phyloP scores from a whole-genome alignment of 2,797 vertebrate species.

The Thripadectes ignobilis region DNA sequence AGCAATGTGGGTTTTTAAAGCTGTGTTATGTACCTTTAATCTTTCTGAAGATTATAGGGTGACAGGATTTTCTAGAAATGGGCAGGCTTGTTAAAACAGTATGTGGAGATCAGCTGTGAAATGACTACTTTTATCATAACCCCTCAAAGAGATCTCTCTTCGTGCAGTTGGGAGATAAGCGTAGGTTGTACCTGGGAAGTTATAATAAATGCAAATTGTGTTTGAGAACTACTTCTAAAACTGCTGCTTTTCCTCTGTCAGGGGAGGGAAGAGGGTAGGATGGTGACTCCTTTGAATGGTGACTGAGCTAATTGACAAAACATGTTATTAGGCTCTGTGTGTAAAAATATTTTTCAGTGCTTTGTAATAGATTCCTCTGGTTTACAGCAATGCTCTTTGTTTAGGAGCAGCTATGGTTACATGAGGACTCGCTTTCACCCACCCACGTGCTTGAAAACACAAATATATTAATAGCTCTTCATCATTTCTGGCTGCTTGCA shows the following conservation, averaged over 20 bases:
- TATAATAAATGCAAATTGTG: conserved; percentile 70
- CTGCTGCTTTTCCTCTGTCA: conserved; percentile 62
- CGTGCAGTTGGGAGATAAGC: conserved; percentile 66
- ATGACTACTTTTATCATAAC: conserved; percentile 70
- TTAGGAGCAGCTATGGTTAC: background rate
- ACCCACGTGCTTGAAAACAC: background rate
- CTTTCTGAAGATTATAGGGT: conserved; percentile 62
- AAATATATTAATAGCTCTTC: background rate
- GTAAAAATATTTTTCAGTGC: background rate
- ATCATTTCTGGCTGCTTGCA: background rate
- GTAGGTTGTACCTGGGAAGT: conserved; percentile 71
- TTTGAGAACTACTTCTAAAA: conserved; percentile 65
- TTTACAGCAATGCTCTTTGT: conserved; percentile 27
- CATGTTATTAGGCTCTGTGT: conserved; percentile 29
- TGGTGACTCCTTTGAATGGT: conserved; percentile 36
- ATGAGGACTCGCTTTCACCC: background rate
- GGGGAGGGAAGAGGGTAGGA: conserved; percentile 61
- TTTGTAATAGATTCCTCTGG: conserved; percentile 34
- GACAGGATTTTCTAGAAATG: conserved; percentile 43
- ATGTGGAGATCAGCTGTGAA: conserved; percentile 67
- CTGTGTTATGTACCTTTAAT: conserved; percentile 31
- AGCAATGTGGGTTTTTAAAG: conserved; percentile 41
- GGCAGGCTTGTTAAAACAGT: conserved; percentile 56
- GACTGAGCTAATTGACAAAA: conserved; percentile 70
- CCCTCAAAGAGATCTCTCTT: conserved; percentile 71